A percentile compares a stretch with the other conserved stretches of the same genome.
Conservation (phyloP, 2,113 vertebrate genomes). For the Catharus fuscescens region DNA sequence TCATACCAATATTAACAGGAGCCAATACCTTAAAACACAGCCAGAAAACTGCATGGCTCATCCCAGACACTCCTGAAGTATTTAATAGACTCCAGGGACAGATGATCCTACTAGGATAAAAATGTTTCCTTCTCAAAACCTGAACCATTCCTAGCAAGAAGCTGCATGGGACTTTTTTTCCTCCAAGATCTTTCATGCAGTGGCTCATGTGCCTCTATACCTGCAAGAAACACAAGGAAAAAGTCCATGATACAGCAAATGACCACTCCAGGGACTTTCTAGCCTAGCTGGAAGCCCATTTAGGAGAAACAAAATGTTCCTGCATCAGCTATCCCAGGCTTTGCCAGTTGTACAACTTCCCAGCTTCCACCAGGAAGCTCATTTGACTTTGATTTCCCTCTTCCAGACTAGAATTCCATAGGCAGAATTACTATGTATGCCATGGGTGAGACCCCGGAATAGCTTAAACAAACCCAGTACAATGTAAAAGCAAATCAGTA, state of each 20-base stretch:
- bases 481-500: slow-evolving; percentile 39
- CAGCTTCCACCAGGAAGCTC: neutral
- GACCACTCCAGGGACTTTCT: neutral
- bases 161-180: neutral
- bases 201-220: neutral
- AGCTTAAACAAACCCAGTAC: slow-evolving; percentile 29
- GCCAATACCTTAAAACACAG: neutral
- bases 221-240: neutral
- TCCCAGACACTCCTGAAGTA: neutral
- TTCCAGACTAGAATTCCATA: neutral
- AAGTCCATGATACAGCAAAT: neutral
- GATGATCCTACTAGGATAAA: neutral
- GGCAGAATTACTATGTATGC: neutral
- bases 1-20: neutral
- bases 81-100: neutral
- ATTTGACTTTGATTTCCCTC: neutral
- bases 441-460: neutral
- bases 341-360: neutral
- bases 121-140: slow-evolving; percentile 10
- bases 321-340: neutral
- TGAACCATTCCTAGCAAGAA: neutral
- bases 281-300: neutral
- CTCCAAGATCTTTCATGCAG: neutral
- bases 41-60: neutral
- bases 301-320: neutral